These are phyloP conservation scores for Struthidea cinerea DNA, from an alignment of 2,113 vertebrate genomes.

Conservation along the genomic window DNA sequence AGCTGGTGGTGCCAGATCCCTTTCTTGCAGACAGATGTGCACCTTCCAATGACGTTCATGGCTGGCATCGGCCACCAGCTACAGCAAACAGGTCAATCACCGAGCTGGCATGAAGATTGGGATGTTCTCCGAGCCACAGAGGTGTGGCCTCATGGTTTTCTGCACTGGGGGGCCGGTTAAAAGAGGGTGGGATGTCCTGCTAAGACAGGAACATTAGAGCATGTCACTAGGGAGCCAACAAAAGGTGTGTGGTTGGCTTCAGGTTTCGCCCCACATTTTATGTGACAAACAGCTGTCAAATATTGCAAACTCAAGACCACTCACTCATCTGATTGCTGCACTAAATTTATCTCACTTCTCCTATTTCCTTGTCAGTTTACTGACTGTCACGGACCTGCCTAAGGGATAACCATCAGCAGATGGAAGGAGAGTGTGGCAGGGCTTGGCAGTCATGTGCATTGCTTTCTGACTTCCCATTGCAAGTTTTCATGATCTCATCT, in stretches of 20 bases:
- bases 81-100: neutral
- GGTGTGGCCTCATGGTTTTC: rapidly evolving
- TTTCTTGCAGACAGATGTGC: neutral
- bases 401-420: slow-evolving; percentile 57
- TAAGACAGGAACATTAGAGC: neutral
- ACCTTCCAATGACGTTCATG: neutral
- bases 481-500: neutral
- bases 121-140: rapidly evolving
- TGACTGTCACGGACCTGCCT: neutral
- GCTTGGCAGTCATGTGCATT: neutral
- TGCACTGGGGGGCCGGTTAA: neutral
- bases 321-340: neutral
- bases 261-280: neutral
- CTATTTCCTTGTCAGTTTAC: slow-evolving; percentile 19
- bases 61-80: neutral
- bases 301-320: neutral
- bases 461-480: neutral
- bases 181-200: neutral
- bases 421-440: slow-evolving; percentile 8
- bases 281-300: neutral
- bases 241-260: neutral
- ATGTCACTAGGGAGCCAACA: neutral
- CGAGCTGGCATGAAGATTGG: neutral
- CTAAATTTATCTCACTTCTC: neutral
- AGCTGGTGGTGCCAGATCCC: neutral